Evolutionary conservation across 2,797 vertebrate species (phyloP).

Genomic region (Sebastes paucispinis): DNA sequence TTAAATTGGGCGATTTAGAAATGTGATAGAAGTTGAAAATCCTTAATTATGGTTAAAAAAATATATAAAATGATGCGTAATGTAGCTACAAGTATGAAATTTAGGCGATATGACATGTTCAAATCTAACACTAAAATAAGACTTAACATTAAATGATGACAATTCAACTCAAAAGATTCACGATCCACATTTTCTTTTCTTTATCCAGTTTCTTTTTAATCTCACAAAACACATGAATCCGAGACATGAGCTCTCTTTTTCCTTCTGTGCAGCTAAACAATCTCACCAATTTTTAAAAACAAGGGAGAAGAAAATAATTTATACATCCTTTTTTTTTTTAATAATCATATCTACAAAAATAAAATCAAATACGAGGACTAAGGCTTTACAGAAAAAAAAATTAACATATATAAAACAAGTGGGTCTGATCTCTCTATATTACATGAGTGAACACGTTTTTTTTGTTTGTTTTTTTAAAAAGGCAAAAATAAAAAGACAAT

Average conservation of each 20-base stretch:
- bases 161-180: neutral
- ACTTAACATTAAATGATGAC: neutral
- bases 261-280: slow-evolving; percentile 82
- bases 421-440: slow-evolving; percentile 80
- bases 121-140: neutral
- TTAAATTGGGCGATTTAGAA: neutral
- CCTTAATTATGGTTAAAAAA: neutral
- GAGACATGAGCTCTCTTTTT: slow-evolving; percentile 71
- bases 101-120: neutral
- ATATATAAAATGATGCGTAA: neutral
- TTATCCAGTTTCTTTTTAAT: slow-evolving; percentile 78
- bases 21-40: neutral
- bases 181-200: slow-evolving; percentile 12
- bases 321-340: slow-evolving; percentile 70
- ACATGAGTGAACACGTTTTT: slow-evolving; percentile 72
- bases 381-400: slow-evolving; percentile 81
- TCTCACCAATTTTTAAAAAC: slow-evolving; percentile 77
- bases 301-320: slow-evolving; percentile 84
- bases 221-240: slow-evolving; percentile 83
- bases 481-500: slow-evolving; percentile 50
- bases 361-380: slow-evolving; percentile 81
- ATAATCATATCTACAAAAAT: slow-evolving; percentile 85
- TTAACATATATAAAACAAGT: slow-evolving; percentile 78
- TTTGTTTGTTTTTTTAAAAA: neutral
- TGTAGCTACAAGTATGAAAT: neutral